These are phyloP conservation scores for Acleris holmiana DNA, from an alignment of 2,888 invertebrate genomes.

Conservation along the genomic window DNA sequence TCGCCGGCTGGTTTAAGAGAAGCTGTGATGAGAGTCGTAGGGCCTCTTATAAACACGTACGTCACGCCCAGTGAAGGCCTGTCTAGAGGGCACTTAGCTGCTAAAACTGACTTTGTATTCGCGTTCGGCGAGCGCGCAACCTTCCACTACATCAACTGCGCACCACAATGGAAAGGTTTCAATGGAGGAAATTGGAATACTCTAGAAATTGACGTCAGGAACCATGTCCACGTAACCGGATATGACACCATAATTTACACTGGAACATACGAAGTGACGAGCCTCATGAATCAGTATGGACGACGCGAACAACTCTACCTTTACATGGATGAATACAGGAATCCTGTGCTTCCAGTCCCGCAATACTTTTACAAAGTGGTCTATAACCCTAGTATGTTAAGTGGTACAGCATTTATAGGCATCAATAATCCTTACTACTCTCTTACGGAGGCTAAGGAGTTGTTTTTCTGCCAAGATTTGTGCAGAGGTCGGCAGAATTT, in stretches of 20 bases:
- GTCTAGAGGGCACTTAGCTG: slow-evolving; percentile 86
- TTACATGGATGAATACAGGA: slow-evolving; percentile 63
- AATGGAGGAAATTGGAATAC: slow-evolving; percentile 86
- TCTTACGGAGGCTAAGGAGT: slow-evolving; percentile 51
- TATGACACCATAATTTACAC: slow-evolving; percentile 82
- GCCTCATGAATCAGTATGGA: slow-evolving; percentile 72
- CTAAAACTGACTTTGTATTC: slow-evolving; percentile 86
- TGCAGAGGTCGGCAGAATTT: slow-evolving; percentile 77
- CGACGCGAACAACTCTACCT: slow-evolving; percentile 68
- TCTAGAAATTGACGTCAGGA: slow-evolving; percentile 75
- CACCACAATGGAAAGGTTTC: slow-evolving; percentile 88
- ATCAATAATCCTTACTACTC: slow-evolving; percentile 86
- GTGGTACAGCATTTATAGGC: slow-evolving; percentile 85
- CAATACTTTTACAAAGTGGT: slow-evolving; percentile 81
- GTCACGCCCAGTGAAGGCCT: slow-evolving; percentile 59
- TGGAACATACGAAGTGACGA: slow-evolving; percentile 84
- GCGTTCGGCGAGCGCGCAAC: slow-evolving; percentile 85
- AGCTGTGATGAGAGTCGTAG: slow-evolving; percentile 61
- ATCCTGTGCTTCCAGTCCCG: slow-evolving; percentile 74
- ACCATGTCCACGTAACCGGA: slow-evolving; percentile 60
- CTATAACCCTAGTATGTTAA: slow-evolving; percentile 73
- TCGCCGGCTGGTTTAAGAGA: slow-evolving; percentile 61
- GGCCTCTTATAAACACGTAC: slow-evolving; percentile 62
- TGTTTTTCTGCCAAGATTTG: slow-evolving; percentile 78
- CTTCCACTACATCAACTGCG: slow-evolving; percentile 87